phyloP scores from a whole-genome alignment of 2,888 invertebrate species.

The Pardosa pseudoannulata region DNA sequence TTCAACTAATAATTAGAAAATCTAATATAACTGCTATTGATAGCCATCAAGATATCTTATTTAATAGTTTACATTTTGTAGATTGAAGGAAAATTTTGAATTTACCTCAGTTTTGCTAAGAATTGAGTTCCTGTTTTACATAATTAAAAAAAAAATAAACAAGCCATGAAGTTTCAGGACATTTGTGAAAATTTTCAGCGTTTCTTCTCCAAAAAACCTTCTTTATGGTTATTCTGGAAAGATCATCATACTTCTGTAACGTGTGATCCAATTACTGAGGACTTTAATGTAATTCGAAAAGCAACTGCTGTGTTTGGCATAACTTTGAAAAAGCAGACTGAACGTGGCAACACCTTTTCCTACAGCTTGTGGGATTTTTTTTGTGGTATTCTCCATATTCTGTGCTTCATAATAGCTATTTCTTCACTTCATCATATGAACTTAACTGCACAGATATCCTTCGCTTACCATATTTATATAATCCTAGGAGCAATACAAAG shows the following conservation, averaged over 20 bases:
- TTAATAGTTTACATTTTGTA: too few relatives aligned
- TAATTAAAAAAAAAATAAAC: not conserved
- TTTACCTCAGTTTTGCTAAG: too few relatives aligned
- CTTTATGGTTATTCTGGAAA: not conserved
- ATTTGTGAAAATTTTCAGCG: not conserved
- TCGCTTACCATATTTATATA: conserved; percentile 24
- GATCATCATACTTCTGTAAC: not conserved
- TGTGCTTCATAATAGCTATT: not conserved
- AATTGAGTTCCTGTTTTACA: too few relatives aligned
- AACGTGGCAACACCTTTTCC: not conserved
- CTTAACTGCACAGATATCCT: not conserved
- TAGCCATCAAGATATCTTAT: too few relatives aligned
- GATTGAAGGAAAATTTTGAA: too few relatives aligned
- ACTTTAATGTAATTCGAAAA: not conserved
- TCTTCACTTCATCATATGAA: not conserved
- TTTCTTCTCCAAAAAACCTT: not conserved
- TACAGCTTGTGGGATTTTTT: conserved; percentile 21
- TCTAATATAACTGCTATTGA: too few relatives aligned
- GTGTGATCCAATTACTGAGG: not conserved
- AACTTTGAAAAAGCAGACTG: not conserved
- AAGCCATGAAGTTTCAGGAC: not conserved
- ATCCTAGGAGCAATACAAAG: conserved; percentile 8
- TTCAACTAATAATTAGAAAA: too few relatives aligned
- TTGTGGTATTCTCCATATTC: not conserved
- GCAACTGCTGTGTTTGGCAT: conserved; percentile 14